Evolutionary conservation across 2,797 vertebrate species (phyloP).

Genomic region (Melanotaenia nigrans): DNA sequence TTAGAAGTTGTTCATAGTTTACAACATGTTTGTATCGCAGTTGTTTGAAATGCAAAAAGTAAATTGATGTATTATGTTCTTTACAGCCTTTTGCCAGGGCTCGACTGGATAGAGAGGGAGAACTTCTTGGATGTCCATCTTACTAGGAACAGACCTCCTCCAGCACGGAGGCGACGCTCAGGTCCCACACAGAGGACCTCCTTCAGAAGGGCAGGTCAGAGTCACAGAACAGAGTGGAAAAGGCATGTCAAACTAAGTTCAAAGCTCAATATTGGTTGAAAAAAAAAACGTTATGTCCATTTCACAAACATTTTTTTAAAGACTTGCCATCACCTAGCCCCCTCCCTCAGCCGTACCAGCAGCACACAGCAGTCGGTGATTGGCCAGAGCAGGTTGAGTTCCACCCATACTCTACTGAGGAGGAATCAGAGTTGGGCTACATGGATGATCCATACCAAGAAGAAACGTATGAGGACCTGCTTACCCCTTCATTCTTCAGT

Average conservation of each 20-base stretch:
- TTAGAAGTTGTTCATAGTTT: neutral
- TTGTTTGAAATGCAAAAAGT: neutral
- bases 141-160: constrained; percentile 86
- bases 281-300: neutral
- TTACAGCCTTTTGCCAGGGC: constrained; percentile 80
- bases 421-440: constrained; percentile 85
- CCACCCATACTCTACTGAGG: constrained; percentile 83
- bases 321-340: constrained; percentile 83
- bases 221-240: neutral
- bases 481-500: constrained; percentile 83
- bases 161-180: constrained; percentile 82
- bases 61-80: constrained; percentile 25
- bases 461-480: constrained; percentile 84
- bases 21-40: neutral
- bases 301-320: constrained; percentile 50
- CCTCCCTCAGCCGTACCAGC: constrained; percentile 79
- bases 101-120: constrained; percentile 86
- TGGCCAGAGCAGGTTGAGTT: constrained; percentile 86
- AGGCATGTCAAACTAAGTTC: neutral
- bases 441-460: constrained; percentile 88
- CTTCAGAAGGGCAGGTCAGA: constrained; percentile 83
- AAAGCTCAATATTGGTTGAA: neutral
- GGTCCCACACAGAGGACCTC: constrained; percentile 82
- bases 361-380: constrained; percentile 73
- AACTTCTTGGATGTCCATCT: constrained; percentile 87